Conservation (phyloP, 37 sponge, comb jelly and placozoan species). For the Axinella damicornis region DNA sequence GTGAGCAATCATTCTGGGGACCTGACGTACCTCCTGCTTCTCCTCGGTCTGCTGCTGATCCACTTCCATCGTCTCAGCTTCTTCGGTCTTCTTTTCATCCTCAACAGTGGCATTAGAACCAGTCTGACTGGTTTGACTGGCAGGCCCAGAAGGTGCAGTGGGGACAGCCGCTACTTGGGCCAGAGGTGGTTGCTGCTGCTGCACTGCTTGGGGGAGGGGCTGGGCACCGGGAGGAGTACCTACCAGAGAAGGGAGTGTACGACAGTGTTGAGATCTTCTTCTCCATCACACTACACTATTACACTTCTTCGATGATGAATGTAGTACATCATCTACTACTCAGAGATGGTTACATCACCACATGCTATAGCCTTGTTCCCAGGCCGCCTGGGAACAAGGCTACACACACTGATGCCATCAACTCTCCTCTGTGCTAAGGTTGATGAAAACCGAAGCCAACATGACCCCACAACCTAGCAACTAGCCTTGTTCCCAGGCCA, state of each 20-base stretch:
- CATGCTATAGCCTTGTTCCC: background rate
- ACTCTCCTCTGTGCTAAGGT: too few species aligned
- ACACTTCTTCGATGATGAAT: too few species aligned
- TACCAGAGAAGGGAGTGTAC: too few species aligned
- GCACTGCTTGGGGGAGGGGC: too few species aligned
- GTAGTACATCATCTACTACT: too few species aligned
- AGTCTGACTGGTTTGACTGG: background rate
- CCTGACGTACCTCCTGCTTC: background rate
- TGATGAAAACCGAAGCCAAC: too few species aligned
- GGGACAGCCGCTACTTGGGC: background rate
- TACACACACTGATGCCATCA: background rate
- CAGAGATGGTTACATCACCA: too few species aligned
- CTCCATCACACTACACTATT: too few species aligned
- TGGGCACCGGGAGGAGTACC: background rate
- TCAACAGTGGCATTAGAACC: background rate
- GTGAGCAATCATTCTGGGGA: too few species aligned
- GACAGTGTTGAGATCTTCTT: too few species aligned
- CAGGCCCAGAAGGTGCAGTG: background rate
- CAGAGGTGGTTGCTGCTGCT: background rate
- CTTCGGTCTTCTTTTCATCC: background rate
- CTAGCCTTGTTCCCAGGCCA: too few species aligned
- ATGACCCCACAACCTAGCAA: too few species aligned
- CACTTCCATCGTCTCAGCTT: conserved; percentile 22
- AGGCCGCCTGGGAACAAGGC: background rate
- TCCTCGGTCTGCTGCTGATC: background rate